Base-by-base conservation (phyloP, 2,888 invertebrate species). In the Eulithis testata region DNA sequence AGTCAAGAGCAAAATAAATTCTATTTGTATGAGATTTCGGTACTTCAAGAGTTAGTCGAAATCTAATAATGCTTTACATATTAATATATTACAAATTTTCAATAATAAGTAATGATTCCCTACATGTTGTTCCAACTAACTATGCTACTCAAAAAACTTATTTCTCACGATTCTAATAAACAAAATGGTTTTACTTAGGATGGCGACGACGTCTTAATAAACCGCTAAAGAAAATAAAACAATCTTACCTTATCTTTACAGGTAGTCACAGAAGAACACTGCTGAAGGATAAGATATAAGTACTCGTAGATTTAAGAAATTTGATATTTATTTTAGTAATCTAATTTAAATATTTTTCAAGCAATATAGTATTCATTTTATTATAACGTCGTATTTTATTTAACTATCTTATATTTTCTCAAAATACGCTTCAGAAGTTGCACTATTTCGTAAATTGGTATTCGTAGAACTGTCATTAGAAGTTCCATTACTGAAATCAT, bases 401-500 rank as follows among this genome's bases (percentile, higher is more conserved):
- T 71, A 54, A 65, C 9, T 45, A 45, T 56, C 36, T 56, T 11
- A 4, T 56, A 37, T 36, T 53, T 43, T 11, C 72, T 70, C 73
- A 73, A 75, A n/a, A 76, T 59, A 11, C 71, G 71, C n/a, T 75
- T 73, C 3, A 70, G 12, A 36, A 73, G 62, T 74, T 74, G 74
- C 63, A 76, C 64, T 47, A 82, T 63, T 69, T 78, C 69, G 63
- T 81, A 79, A 47, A 84, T 73, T 27, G 77, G 77, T 27, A 83
- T 73, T 66, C 84, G 80, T 14, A 87, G 53, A 36, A 76, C 63
- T 8, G 77, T 76, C 60, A 90, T 61, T 36, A 87, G 55, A 43
- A 91, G 68, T 71, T 91, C 92, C 80, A 89, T 81, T 57, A 88
- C 69, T 11, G 92, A 91, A 68, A 91, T 88, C 0, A 91, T 76